Evolutionary conservation across 1,140 invertebrate species (phyloP).

Genomic region (Dendrolimus kikuchii): DNA sequence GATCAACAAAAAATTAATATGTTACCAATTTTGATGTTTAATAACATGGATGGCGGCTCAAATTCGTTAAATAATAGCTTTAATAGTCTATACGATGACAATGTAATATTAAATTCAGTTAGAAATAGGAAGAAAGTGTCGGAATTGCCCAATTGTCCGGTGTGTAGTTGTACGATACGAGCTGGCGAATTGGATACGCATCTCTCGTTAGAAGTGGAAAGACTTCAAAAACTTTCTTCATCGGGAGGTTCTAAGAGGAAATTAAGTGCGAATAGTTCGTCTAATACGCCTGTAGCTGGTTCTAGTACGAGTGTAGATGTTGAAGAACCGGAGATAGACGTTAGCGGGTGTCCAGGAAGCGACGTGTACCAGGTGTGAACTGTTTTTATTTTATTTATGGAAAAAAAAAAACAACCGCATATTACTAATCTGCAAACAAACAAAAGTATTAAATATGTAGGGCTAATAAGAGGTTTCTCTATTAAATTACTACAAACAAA

Average conservation of each 20-base stretch:
- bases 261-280: conserved; percentile 37
- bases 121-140: conserved; percentile 60
- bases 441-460: too few species aligned
- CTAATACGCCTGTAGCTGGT: conserved; percentile 21
- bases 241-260: conserved; percentile 45
- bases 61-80: conserved; percentile 38
- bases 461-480: too few species aligned
- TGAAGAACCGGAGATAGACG: conserved; percentile 51
- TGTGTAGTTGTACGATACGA: conserved; percentile 65
- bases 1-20: conserved; percentile 36
- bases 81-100: conserved; percentile 42
- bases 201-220: conserved; percentile 56
- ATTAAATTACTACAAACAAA: too few species aligned
- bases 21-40: conserved; percentile 55
- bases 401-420: too few species aligned
- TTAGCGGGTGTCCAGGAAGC: conserved; percentile 54
- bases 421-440: too few species aligned
- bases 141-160: conserved; percentile 60
- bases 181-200: conserved; percentile 60
- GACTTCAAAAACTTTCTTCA: conserved; percentile 53
- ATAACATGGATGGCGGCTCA: conserved; percentile 56
- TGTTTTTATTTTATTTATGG: conserved; percentile 1
- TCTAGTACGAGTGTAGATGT: conserved; percentile 24
- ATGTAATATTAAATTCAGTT: conserved; percentile 56
- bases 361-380: conserved; percentile 56